Percentiles rank a stretch among this genome's conserved stretches.
Evolutionary conservation across 2,797 vertebrate species (phyloP).

Genomic region (Hydrophis major): DNA sequence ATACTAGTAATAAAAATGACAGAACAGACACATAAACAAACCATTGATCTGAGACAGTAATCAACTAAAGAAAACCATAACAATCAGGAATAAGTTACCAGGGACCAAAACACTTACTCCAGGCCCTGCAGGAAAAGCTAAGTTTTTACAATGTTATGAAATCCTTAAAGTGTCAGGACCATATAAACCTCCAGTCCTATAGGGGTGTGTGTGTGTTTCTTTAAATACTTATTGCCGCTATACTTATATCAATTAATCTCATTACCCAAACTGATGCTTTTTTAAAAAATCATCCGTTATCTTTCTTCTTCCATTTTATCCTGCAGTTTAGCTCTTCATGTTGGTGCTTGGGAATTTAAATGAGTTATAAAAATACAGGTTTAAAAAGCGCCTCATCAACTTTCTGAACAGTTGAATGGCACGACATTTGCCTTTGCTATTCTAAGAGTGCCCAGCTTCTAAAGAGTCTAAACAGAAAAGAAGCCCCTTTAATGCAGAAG

Average conservation of each 20-base stretch:
- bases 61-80: not conserved
- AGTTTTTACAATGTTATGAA: not conserved
- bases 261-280: not conserved
- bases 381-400: not conserved
- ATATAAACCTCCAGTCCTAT: not conserved
- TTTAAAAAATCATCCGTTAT: not conserved
- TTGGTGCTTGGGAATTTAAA: not conserved
- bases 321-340: not conserved
- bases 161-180: not conserved
- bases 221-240: not conserved
- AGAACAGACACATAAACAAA: not conserved
- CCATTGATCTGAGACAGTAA: not conserved
- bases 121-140: not conserved
- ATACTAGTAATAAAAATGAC: not conserved
- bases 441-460: slow-evolving; percentile 56
- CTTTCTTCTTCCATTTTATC: not conserved
- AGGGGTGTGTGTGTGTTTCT: not conserved
- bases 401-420: slow-evolving; percentile 14
- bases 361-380: not conserved
- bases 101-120: not conserved
- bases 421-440: slow-evolving; percentile 37
- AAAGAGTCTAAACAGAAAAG: slow-evolving; percentile 40
- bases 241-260: not conserved
- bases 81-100: not conserved
- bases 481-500: slow-evolving; percentile 58